Base-by-base conservation (phyloP, 2,113 vertebrate genomes). In the Calyptomena viridis region DNA sequence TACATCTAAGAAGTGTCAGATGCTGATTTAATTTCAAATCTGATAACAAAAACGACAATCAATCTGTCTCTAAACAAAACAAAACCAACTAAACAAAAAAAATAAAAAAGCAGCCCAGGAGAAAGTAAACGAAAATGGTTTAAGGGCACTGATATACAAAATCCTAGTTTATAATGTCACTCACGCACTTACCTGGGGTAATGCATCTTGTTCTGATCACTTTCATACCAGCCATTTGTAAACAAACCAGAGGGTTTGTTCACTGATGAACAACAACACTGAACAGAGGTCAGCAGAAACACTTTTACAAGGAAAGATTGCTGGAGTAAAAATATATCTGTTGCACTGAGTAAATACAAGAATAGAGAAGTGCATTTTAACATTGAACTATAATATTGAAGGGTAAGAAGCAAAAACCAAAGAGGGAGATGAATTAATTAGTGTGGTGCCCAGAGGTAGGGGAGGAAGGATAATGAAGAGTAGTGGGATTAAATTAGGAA, bases 401-500 rank as follows among this genome's bases (percentile, higher is more conserved):
- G 88, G 88, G 68, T 93, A 86, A 92, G 86, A 95, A 92, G 60
- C 19, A 73, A 89, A 96, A 91, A 81, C 53, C 80, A 89, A 87
- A 75, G 74, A 88, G 88, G 77, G 86, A 92, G 84, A 94, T 56
- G 49, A 95, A 96, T 97, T 97, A 96, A 97, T 97, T 97, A 97
- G 90, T 1, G 13, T 89, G 78, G 62, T 92, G 69, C 96, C 84
- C 87, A 95, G 91, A 93, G 93, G 90, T 69, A 93, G 56, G 31
- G 46, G 47, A 95, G 37, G 59, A 92, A 89, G 59, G 74, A 94
- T 95, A 97, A 97, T 95, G 94, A 95, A 97, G 91, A 82, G 79
- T 90, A 92, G 79, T 76, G 93, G 95, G 95, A 97, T 96, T 95
- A 96, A 97, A 97, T 97, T 95, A 96, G 80, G 87, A 92, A 96